These are phyloP conservation scores for Tetrapedia diversipes DNA, from an alignment of 2,888 invertebrate genomes.

Conservation along the genomic window DNA sequence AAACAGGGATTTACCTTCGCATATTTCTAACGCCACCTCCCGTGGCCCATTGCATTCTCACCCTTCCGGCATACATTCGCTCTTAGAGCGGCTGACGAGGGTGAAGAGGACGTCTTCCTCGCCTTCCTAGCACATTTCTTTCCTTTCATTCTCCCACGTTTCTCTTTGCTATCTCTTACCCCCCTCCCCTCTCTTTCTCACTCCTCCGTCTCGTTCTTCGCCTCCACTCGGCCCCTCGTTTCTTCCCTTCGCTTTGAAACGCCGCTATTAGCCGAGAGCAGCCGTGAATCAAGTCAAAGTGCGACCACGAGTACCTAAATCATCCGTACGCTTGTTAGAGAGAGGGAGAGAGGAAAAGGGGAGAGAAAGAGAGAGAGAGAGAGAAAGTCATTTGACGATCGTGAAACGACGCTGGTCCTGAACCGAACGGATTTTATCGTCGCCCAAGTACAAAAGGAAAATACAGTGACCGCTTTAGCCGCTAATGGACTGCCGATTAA, in stretches of 20 bases:
- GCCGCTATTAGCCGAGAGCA: conserved; percentile 22
- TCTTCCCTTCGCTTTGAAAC: conserved; percentile 40
- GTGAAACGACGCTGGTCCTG: background rate
- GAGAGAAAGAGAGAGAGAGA: background rate
- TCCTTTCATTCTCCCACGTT: background rate
- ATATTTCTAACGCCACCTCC: conserved; percentile 58
- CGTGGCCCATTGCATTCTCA: conserved; percentile 48
- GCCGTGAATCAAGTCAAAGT: background rate
- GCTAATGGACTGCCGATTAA: conserved; percentile 69
- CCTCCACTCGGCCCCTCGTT: conserved; percentile 17
- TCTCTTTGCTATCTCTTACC: too few species aligned
- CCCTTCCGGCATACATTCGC: conserved; percentile 54
- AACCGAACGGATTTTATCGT: background rate
- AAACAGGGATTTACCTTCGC: conserved; percentile 68
- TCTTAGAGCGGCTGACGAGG: conserved; percentile 54
- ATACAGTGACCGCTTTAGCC: conserved; percentile 58
- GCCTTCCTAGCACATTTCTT: conserved; percentile 17
- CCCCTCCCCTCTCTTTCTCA: too few species aligned
- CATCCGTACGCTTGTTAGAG: background rate
- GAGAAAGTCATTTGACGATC: background rate
- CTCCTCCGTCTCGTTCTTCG: background rate
- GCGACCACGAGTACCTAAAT: conserved; percentile 15
- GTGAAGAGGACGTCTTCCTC: conserved; percentile 53
- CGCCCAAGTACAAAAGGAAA: conserved; percentile 54
- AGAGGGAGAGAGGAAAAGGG: background rate